phyloP scores from a whole-genome alignment of 2,888 invertebrate species.

The Gasteruption jaculator region DNA sequence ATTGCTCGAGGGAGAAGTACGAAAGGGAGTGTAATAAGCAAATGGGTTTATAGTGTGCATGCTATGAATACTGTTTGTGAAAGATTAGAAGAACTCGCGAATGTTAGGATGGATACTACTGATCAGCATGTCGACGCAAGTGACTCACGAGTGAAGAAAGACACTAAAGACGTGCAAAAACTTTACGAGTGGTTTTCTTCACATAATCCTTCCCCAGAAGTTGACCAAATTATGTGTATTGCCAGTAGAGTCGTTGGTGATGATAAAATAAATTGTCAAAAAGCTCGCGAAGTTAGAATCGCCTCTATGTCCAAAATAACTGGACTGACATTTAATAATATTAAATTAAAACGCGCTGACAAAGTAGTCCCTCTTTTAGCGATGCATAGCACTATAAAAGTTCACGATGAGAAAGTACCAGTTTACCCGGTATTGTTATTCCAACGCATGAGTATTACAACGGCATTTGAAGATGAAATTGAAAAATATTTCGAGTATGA shows the following conservation, averaged over 20 bases:
- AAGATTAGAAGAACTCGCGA: constrained; percentile 34
- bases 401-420: constrained; percentile 35
- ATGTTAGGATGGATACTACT: constrained; percentile 35
- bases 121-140: constrained; percentile 46
- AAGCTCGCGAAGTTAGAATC: constrained; percentile 36
- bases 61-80: constrained; percentile 36
- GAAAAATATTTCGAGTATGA: constrained; percentile 25
- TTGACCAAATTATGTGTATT: constrained; percentile 25
- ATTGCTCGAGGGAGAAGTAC: constrained; percentile 45
- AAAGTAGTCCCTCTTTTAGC: constrained; percentile 40
- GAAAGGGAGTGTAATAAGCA: constrained; percentile 25
- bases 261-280: constrained; percentile 27
- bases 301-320: constrained; percentile 34
- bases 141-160: constrained; percentile 38
- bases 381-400: constrained; percentile 33
- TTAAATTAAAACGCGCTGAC: constrained; percentile 39
- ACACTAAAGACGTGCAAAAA: constrained; percentile 31
- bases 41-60: constrained; percentile 36
- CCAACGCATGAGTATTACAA: constrained; percentile 36
- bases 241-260: constrained; percentile 24
- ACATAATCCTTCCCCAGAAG: constrained; percentile 37
- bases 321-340: constrained; percentile 26
- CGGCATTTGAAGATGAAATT: constrained; percentile 26
- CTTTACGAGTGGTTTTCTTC: constrained; percentile 36
- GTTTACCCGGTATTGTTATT: constrained; percentile 37